A percentile compares a stretch with the other conserved stretches of the same genome.
Evolutionary conservation across 2,797 vertebrate species (phyloP).

Genomic region (Pantherophis vulpinus): DNA sequence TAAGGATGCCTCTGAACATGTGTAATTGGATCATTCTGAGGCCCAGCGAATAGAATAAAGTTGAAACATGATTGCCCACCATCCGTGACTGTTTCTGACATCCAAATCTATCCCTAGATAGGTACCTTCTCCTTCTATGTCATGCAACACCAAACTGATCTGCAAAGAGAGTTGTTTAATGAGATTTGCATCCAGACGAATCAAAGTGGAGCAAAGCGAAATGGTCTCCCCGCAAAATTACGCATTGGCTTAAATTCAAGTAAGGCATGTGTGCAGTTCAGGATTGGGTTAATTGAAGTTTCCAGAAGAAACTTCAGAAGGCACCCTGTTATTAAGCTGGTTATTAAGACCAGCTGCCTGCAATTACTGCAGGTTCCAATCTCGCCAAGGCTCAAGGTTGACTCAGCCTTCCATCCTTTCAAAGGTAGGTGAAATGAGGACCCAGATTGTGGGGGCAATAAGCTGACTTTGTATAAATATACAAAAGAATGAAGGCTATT

Average conservation of each 20-base stretch:
- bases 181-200: background rate
- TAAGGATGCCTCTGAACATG: background rate
- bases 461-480: too few relatives aligned
- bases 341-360: too few relatives aligned
- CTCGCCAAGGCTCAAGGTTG: too few relatives aligned
- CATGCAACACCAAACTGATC: background rate
- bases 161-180: constrained; percentile 9
- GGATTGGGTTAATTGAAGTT: constrained; percentile 27
- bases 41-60: background rate
- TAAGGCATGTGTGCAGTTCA: constrained; percentile 14
- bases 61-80: background rate
- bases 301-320: too few relatives aligned
- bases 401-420: too few relatives aligned
- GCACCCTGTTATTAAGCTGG: too few relatives aligned
- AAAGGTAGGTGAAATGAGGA: too few relatives aligned
- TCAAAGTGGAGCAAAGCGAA: constrained; percentile 14
- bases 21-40: background rate
- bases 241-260: constrained; percentile 15
- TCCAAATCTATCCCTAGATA: background rate
- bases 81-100: background rate
- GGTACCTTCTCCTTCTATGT: background rate
- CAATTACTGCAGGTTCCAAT: too few relatives aligned
- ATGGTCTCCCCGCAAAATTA: constrained; percentile 1
- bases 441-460: too few relatives aligned
- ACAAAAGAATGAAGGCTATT: too few relatives aligned